phyloP scores from a whole-genome alignment of 92 coral and sea anemone species.

The Galaxea fascicularis region DNA sequence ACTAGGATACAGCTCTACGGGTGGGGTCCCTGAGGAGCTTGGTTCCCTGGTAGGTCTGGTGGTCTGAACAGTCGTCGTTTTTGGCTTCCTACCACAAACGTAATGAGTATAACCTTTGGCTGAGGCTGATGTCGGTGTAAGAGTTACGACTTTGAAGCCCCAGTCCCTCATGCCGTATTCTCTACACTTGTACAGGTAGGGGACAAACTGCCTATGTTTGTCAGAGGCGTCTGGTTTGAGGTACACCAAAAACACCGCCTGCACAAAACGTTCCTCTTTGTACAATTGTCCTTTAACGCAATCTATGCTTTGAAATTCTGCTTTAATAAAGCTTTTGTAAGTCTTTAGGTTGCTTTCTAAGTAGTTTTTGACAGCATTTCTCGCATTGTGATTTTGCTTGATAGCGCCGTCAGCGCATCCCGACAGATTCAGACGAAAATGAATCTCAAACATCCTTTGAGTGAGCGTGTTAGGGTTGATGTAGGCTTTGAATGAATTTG shows the following conservation, averaged over 20 bases:
- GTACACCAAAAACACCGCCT: slow-evolving; percentile 26
- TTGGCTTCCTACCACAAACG: background rate
- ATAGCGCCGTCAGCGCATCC: background rate
- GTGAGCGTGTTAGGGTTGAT: slow-evolving; percentile 34
- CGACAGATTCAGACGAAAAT: slow-evolving; percentile 16
- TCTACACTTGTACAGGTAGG: background rate
- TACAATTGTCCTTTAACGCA: slow-evolving; percentile 7
- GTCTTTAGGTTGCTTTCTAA: background rate
- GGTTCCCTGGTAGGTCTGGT: background rate
- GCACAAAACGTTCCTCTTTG: background rate
- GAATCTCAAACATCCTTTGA: slow-evolving; percentile 23
- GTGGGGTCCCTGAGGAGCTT: slow-evolving; percentile 7
- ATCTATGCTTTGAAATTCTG: background rate
- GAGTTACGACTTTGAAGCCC: slow-evolving; percentile 15
- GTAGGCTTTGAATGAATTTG: slow-evolving; percentile 14
- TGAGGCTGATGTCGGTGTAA: slow-evolving; percentile 27
- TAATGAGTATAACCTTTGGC: background rate
- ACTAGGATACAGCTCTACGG: slow-evolving; percentile 39
- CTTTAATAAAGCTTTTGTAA: background rate
- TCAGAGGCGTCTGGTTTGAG: slow-evolving; percentile 23
- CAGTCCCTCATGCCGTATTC: slow-evolving; percentile 10
- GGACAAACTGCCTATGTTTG: background rate
- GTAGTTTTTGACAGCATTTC: background rate
- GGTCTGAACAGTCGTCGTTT: background rate
- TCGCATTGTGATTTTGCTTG: background rate